A percentile compares a stretch with the other conserved stretches of the same genome.
phyloP scores from a whole-genome alignment of 1,140 invertebrate genomes.

The Dreissena rostriformis region DNA sequence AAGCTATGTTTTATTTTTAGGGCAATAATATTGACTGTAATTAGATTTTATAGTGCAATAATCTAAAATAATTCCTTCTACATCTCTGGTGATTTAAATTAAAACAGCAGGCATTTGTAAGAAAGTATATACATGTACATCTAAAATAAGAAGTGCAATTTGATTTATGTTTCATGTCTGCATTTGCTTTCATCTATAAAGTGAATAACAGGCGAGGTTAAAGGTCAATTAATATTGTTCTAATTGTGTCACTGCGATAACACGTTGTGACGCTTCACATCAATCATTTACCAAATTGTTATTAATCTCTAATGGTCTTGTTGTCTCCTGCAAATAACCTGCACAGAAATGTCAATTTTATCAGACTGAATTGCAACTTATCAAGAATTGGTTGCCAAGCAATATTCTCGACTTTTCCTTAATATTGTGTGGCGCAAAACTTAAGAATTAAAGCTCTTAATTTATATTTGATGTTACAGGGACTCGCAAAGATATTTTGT shows the following conservation, averaged over 20 bases:
- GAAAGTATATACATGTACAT: no score
- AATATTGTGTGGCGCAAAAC: conserved; percentile 40
- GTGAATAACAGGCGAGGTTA: no score
- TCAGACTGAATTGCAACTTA: not conserved
- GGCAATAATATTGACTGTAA: no score
- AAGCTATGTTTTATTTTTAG: no score
- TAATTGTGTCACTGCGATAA: conserved; percentile 48
- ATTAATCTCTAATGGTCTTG: conserved; percentile 46
- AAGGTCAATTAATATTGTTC: not conserved
- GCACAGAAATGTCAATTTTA: conserved; percentile 10
- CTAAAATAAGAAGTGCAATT: no score
- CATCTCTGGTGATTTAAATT: no score
- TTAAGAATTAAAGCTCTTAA: conserved; percentile 50
- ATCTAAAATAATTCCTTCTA: no score
- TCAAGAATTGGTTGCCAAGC: not conserved
- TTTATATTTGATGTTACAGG: conserved; percentile 51
- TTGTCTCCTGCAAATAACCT: not conserved
- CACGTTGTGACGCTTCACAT: conserved; percentile 26
- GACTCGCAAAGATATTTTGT: conserved; percentile 46
- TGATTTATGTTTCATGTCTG: no score
- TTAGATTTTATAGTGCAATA: no score
- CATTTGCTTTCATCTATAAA: no score
- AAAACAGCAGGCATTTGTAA: no score
- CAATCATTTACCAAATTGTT: conserved; percentile 31
- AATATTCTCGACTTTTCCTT: not conserved